Evolutionary conservation across 1,140 invertebrate genomes (phyloP), one percentile per base, ranked within the genome.

Genomic region (Hypsibius dujardini): DNA sequence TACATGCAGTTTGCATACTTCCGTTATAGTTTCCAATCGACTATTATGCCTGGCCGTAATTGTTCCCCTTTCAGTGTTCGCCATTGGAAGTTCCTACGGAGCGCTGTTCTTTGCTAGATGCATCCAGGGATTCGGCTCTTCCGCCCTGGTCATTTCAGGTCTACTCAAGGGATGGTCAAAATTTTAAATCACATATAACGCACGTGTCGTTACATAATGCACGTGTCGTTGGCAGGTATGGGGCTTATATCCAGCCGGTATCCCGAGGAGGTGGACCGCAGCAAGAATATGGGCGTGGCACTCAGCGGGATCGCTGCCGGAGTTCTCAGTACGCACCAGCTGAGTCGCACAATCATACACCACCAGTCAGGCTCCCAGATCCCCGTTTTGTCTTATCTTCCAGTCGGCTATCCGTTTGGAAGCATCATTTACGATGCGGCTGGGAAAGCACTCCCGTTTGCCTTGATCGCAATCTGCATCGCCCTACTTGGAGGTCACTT

Each of bases 51-150:
- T 28, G 28, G 28, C 28, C 28, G 28, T 28, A 28, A 28, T 28
- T 28, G 28, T 28, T 28, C 28, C 28, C 73, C 76, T 80, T 80
- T 42, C 78, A 87, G 88, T 90, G 60, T 93, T 92, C 79, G 88
- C 90, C 14, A 86, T 89, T 75, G 89, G 88, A 1, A 82, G 87
- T 76, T 85, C 85, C 1, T 92, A 89, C 79, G 80, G 82, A 59
- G 78, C 86, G 0, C 77, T 93, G 46, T 84, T 92, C 71, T 74
- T 90, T 12, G 90, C 90, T 0, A 80, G 91, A 73, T 88, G 88
- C 75, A 79, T 93, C 47, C 90, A 94, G 80, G 91, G 91, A 1
- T 79, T 91, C 60, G 89, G 88, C 12, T 92, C 90, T 3, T 86
- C 90, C 0, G 89, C 87, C 72, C 86, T 90, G 71, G 84, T 85